Base-by-base conservation (phyloP, 1,140 invertebrate species). In the Lepidurus couesii region DNA sequence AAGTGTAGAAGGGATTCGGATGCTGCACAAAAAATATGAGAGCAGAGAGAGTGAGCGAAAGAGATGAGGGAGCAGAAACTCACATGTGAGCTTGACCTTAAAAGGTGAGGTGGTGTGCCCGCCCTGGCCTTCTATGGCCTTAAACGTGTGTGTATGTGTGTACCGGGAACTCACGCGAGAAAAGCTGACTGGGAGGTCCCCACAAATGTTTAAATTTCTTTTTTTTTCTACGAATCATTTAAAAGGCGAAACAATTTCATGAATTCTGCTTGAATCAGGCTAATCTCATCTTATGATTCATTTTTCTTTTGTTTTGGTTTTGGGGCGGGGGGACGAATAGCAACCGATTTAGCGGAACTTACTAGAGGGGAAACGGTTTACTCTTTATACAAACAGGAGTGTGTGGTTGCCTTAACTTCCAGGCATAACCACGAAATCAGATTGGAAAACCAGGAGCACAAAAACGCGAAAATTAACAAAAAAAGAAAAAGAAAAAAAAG, bases 61-160 rank as follows among this genome's bases (percentile, higher is more conserved):
- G 53, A 65, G 53, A 65, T 65, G 53, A 65, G 53, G 53, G 53
- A 65, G 53, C 53, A 65, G 53, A 13, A 21, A 65, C 53, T 65
- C 53, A 65, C 53, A 65, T 65, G 53, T 65, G 53, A 65, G 53
- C 16, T 65, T 65, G 53, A 65, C 53, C 53, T 65, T 65, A 65
- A 65, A 65, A 65, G 53, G 53, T 65, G 21, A 65, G 53, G 53
- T 65, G 53, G 53, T 21, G 53, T 65, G 53, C 53, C 53, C 53
- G 53, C 53, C 53, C 53, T 65, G 21, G 53, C 53, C 53, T 65
- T 65, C 53, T 65, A 65, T 65, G 53, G 53, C 53, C 21, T 65
- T 13, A 65, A 65, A 65, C 53, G 53, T 65, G 53, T 65, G 53
- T 65, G 53, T 21, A 65, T 65, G 53, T 65, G 53, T 65, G 53